These are phyloP conservation scores for Lochmaea crataegi DNA, from an alignment of 2,888 invertebrate genomes.

Conservation along the genomic window DNA sequence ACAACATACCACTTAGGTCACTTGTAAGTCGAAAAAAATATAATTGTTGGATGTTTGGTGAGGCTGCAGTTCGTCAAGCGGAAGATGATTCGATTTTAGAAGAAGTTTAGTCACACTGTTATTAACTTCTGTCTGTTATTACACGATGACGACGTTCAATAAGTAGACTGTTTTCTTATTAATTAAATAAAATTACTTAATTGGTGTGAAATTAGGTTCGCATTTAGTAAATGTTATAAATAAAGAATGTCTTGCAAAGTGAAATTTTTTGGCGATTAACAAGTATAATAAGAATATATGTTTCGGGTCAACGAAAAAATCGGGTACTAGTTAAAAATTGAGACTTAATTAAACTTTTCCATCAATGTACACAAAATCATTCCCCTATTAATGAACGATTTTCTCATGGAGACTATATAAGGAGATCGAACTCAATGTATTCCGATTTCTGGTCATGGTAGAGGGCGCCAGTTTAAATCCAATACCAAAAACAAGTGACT, in stretches of 20 bases:
- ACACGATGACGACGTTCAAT: slow-evolving; percentile 22
- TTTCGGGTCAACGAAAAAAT: neutral
- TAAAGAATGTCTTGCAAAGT: neutral
- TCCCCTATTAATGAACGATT: too few species aligned
- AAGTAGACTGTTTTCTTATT: slow-evolving; percentile 23
- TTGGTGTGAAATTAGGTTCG: slow-evolving; percentile 22
- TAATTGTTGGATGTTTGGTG: neutral
- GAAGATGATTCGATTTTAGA: neutral
- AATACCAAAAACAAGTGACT: too few species aligned
- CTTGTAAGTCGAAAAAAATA: slow-evolving; percentile 5
- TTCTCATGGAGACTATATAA: too few species aligned
- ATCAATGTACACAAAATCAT: too few species aligned
- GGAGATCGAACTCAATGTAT: too few species aligned
- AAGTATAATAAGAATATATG: neutral
- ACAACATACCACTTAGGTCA: slow-evolving; percentile 11
- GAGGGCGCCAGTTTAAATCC: too few species aligned
- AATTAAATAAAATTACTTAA: slow-evolving; percentile 23
- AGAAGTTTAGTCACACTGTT: slow-evolving; percentile 17
- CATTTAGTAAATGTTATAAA: neutral
- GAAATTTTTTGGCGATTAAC: neutral
- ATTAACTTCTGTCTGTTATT: neutral
- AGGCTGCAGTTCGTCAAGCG: neutral
- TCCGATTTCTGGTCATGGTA: too few species aligned
- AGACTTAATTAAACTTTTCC: neutral
- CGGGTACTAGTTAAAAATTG: neutral